A percentile compares a stretch with the other conserved stretches of the same genome.
phyloP scores from a whole-genome alignment of 2,113 vertebrate genomes.

The Notarius lentiginosus region DNA sequence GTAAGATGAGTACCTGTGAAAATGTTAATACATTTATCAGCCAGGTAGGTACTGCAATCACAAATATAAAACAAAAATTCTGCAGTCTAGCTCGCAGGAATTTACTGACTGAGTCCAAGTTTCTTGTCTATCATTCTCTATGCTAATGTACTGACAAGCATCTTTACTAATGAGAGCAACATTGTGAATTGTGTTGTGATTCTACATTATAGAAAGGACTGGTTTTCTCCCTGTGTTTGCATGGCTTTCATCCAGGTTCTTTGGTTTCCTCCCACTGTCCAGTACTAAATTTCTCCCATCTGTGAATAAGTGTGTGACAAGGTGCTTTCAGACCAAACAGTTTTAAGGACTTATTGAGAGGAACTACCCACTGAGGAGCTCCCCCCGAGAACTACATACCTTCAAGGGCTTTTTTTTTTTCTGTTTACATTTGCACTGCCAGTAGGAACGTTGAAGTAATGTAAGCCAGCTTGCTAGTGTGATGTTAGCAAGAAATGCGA shows the following conservation, averaged over 20 bases:
- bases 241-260: background rate
- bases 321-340: no score
- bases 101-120: background rate
- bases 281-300: background rate
- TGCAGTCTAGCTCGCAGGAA: background rate
- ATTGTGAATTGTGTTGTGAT: background rate
- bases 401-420: no score
- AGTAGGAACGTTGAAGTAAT: no score
- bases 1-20: background rate
- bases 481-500: no score
- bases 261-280: background rate
- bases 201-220: background rate
- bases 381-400: no score
- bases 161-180: background rate
- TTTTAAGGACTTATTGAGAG: no score
- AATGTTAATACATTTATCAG: background rate
- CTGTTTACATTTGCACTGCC: no score
- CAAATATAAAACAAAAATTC: background rate
- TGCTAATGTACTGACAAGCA: background rate
- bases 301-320: background rate
- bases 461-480: no score
- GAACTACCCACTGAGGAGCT: no score
- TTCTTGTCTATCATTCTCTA: background rate
- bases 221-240: background rate
- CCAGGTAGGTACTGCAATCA: background rate